phyloP scores from a whole-genome alignment of 2,888 invertebrate genomes.

The Ormyrus nitidulus region DNA sequence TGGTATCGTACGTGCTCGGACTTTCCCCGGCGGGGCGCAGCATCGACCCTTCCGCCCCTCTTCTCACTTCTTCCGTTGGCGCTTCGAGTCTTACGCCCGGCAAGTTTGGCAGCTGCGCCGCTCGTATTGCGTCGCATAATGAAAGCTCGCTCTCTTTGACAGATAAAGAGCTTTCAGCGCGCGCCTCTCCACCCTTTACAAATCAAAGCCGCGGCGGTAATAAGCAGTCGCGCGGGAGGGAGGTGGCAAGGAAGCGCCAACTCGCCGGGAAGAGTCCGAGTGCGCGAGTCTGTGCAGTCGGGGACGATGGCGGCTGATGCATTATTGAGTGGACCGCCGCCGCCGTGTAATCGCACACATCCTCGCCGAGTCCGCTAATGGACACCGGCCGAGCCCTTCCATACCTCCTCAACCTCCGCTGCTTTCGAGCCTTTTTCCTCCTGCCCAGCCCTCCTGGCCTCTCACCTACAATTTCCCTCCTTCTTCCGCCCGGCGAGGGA shows the following conservation, averaged over 20 bases:
- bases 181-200: constrained; percentile 66
- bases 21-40: no score
- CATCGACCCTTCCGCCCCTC: no score
- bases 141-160: constrained; percentile 69
- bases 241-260: constrained; percentile 63
- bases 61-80: no score
- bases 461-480: constrained; percentile 31
- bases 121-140: constrained; percentile 58
- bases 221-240: constrained; percentile 63
- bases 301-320: constrained; percentile 70
- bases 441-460: constrained; percentile 2
- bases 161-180: constrained; percentile 66
- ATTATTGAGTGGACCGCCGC: constrained; percentile 73
- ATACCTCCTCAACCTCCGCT: constrained; percentile 46
- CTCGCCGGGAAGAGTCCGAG: constrained; percentile 59
- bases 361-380: constrained; percentile 71
- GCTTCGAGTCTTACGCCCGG: no score
- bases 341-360: constrained; percentile 72
- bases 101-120: no score
- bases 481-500: constrained; percentile 53
- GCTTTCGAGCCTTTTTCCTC: constrained; percentile 6
- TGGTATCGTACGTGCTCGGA: background rate
- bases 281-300: constrained; percentile 64
- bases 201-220: constrained; percentile 74
- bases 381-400: constrained; percentile 66